Conservation (phyloP, 2,113 vertebrate species). For the Tenebrosternarchus preto region DNA sequence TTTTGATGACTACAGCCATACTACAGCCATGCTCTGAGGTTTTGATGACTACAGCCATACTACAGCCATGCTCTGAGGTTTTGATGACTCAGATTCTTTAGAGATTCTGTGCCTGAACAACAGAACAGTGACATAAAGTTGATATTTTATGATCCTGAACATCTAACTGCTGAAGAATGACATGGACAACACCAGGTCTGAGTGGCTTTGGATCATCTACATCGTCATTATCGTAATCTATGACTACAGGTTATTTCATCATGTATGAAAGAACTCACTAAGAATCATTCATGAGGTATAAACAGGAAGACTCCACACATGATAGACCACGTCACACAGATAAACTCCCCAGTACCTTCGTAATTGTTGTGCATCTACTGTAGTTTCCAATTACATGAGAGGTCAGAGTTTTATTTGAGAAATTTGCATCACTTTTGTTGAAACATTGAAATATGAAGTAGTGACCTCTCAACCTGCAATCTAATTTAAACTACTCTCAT, state of each 20-base stretch:
- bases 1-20: no score
- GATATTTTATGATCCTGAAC: background rate
- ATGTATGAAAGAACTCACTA: background rate
- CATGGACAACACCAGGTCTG: background rate
- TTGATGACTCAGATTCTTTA: background rate
- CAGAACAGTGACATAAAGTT: background rate
- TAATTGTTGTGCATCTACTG: background rate
- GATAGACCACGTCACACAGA: background rate
- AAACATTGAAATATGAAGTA: background rate
- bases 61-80: no score
- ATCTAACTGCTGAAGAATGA: background rate
- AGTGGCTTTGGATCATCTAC: background rate
- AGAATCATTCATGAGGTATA: background rate
- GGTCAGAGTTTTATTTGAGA: conserved; percentile 14
- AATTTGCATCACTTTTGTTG: background rate
- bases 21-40: background rate
- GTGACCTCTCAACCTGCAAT: background rate
- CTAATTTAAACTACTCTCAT: background rate
- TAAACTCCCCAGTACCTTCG: background rate
- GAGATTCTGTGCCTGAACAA: background rate
- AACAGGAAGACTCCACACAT: background rate
- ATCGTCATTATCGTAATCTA: background rate
- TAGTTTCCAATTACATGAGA: background rate
- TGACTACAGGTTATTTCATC: background rate
- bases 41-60: no score